phyloP scores from a whole-genome alignment of 1,140 invertebrate species.

The Cylas formicarius region DNA sequence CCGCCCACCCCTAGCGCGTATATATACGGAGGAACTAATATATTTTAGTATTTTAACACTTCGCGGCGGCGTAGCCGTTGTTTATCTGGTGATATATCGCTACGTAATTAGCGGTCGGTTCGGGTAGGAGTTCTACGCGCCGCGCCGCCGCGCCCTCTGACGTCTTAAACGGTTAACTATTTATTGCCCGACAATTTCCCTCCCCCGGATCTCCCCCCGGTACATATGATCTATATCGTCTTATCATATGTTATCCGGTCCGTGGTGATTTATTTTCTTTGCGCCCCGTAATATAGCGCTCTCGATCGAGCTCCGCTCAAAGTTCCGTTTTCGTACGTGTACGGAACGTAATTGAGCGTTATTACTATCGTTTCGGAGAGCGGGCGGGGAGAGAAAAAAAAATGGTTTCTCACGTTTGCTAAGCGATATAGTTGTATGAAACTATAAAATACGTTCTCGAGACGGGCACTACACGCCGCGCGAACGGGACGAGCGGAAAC shows the following conservation, averaged over 20 bases:
- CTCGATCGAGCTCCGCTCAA: background rate
- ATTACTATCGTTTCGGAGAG: conserved; percentile 20
- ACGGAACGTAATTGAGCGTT: conserved; percentile 21
- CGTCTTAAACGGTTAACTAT: conserved; percentile 34
- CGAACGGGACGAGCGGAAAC: too few species aligned
- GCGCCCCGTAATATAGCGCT: conserved; percentile 12
- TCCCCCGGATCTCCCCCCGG: conserved; percentile 13
- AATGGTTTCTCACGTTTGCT: conserved; percentile 15
- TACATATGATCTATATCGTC: conserved; percentile 30
- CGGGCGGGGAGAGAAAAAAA: conserved; percentile 12
- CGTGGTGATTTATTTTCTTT: conserved; percentile 28
- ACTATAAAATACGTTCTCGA: too few species aligned
- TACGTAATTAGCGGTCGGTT: conserved; percentile 40
- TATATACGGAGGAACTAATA: conserved; percentile 37
- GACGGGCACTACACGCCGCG: too few species aligned
- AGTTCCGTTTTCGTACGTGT: conserved; percentile 9
- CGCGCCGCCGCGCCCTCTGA: conserved; percentile 30
- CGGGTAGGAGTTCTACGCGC: conserved; percentile 35
- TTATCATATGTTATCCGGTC: conserved; percentile 29
- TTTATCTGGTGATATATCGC: conserved; percentile 41
- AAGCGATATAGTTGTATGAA: background rate
- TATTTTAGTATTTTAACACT: conserved; percentile 41
- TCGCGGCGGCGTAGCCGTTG: conserved; percentile 34
- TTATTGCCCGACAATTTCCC: conserved; percentile 34
- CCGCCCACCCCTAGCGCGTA: too few species aligned